A percentile compares a stretch with the other conserved stretches of the same genome.
phyloP scores from a whole-genome alignment of 2,797 vertebrate species.

The Coracias cyanogaster region DNA sequence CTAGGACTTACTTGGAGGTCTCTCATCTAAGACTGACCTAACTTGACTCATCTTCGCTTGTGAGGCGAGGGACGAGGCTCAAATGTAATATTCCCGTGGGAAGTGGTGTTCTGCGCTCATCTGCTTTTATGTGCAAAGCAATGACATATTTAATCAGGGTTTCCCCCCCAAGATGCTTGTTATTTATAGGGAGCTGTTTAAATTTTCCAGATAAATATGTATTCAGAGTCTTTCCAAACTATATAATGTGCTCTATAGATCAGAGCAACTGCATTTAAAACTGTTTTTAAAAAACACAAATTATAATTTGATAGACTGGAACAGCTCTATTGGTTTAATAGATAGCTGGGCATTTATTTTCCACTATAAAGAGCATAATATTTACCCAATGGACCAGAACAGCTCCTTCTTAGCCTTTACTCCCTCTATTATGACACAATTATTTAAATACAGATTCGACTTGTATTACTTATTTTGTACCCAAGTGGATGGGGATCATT shows the following conservation, averaged over 20 bases:
- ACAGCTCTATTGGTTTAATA: slow-evolving; percentile 62
- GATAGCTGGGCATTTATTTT: slow-evolving; percentile 65
- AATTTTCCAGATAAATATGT: slow-evolving; percentile 42
- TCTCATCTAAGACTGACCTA: slow-evolving; percentile 3
- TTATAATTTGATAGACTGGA: slow-evolving; percentile 60
- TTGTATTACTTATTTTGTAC: slow-evolving; percentile 39
- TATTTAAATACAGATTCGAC: slow-evolving; percentile 63
- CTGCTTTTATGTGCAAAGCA: background rate
- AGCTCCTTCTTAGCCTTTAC: slow-evolving; percentile 68
- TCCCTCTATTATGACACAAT: slow-evolving; percentile 54
- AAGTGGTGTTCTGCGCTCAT: background rate
- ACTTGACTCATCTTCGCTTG: background rate
- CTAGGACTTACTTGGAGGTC: background rate
- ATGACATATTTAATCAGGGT: slow-evolving; percentile 1
- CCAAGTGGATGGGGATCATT: background rate
- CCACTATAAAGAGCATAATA: slow-evolving; percentile 62
- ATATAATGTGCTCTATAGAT: slow-evolving; percentile 40
- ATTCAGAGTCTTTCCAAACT: slow-evolving; percentile 3
- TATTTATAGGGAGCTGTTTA: slow-evolving; percentile 17
- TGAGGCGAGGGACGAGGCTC: background rate
- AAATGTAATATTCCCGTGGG: background rate
- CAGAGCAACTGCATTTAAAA: slow-evolving; percentile 27
- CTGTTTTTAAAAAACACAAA: slow-evolving; percentile 48
- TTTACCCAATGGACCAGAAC: slow-evolving; percentile 71
- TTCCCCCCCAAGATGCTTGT: background rate